These are phyloP conservation scores for Oxycera nigricornis DNA, from an alignment of 2,888 invertebrate genomes.

Conservation along the genomic window DNA sequence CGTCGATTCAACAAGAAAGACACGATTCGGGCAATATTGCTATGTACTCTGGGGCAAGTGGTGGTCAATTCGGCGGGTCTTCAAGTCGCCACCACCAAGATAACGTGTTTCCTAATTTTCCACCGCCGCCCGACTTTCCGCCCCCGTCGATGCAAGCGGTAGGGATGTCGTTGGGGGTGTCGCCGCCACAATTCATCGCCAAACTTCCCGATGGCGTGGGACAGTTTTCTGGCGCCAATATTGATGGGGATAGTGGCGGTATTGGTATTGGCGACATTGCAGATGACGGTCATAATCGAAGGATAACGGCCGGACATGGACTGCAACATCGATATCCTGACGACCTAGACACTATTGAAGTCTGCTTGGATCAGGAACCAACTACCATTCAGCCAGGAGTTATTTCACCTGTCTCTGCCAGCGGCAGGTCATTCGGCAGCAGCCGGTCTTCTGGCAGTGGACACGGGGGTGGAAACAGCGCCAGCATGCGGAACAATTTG, in stretches of 20 bases:
- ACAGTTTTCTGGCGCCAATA: constrained; percentile 37
- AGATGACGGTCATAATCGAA: constrained; percentile 52
- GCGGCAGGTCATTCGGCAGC: constrained; percentile 26
- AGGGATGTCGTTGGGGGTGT: neutral
- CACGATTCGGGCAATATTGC: constrained; percentile 17
- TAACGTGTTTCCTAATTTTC: constrained; percentile 66
- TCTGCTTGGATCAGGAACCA: constrained; percentile 57
- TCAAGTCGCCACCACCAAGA: constrained; percentile 31
- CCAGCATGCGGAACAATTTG: constrained; percentile 35
- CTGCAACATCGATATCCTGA: constrained; percentile 54
- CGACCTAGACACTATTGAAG: constrained; percentile 60
- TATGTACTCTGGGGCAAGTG: constrained; percentile 12
- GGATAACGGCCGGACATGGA: constrained; percentile 47
- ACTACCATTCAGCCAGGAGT: constrained; percentile 42
- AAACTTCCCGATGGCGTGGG: constrained; percentile 45
- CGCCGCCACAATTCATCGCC: constrained; percentile 41
- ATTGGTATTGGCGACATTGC: constrained; percentile 47
- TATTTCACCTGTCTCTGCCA: constrained; percentile 27
- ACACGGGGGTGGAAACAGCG: constrained; percentile 35
- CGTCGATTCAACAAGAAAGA: constrained; percentile 37
- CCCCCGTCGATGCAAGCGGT: constrained; percentile 60
- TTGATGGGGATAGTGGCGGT: constrained; percentile 54
- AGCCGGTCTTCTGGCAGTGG: constrained; percentile 18
- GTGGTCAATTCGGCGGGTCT: neutral
- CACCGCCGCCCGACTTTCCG: constrained; percentile 73